Conservation (phyloP, 2,888 invertebrate species). For the Nomada ferruginata region DNA sequence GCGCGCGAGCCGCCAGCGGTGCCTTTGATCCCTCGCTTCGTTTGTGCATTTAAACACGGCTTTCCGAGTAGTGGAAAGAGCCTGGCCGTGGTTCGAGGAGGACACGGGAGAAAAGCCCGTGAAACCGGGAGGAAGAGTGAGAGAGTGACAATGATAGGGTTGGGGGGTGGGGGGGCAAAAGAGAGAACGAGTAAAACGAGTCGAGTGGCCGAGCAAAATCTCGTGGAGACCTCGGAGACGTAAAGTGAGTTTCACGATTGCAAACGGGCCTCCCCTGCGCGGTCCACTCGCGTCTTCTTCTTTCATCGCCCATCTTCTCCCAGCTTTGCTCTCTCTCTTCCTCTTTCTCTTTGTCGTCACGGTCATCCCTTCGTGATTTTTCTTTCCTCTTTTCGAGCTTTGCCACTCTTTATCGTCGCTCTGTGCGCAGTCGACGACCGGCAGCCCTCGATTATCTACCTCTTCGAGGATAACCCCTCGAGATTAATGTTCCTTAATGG, state of each 20-base stretch:
- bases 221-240: slow-evolving; percentile 66
- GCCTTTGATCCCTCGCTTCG: slow-evolving; percentile 81
- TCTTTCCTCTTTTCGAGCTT: slow-evolving; percentile 49
- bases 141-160: slow-evolving; percentile 7
- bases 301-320: slow-evolving; percentile 1
- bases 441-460: slow-evolving; percentile 58
- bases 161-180: neutral
- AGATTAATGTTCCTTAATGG: slow-evolving; percentile 74
- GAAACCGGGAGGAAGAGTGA: slow-evolving; percentile 25
- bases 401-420: slow-evolving; percentile 66
- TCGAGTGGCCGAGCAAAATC: slow-evolving; percentile 77
- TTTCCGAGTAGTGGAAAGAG: slow-evolving; percentile 75
- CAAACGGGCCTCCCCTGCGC: slow-evolving; percentile 65
- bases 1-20: slow-evolving; percentile 63
- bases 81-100: slow-evolving; percentile 34
- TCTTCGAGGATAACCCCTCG: slow-evolving; percentile 66
- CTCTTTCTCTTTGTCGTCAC: slow-evolving; percentile 14
- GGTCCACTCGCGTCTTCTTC: slow-evolving; percentile 17
- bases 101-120: slow-evolving; percentile 35
- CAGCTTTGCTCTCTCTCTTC: slow-evolving; percentile 13
- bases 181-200: slow-evolving; percentile 71
- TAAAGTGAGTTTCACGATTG: slow-evolving; percentile 74
- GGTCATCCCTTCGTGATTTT: slow-evolving; percentile 23
- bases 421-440: slow-evolving; percentile 56
- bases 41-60: slow-evolving; percentile 82